Percentiles rank a stretch among this genome's conserved stretches.
phyloP scores from a whole-genome alignment of 2,888 invertebrate genomes.

The Torymus texanus region DNA sequence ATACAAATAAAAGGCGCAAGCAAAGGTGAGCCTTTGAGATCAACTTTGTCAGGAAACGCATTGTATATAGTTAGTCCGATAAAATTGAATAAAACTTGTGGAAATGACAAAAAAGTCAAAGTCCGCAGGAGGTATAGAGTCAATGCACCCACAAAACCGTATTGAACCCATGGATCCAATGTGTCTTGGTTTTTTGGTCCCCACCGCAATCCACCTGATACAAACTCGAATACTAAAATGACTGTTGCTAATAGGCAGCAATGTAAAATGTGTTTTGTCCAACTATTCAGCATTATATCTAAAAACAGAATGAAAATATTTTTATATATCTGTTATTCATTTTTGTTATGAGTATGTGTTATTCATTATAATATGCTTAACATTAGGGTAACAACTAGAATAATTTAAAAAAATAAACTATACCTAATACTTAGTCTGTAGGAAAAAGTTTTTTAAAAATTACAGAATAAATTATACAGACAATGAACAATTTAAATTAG shows the following conservation, averaged over 20 bases:
- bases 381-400: no score
- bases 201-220: conserved; percentile 69
- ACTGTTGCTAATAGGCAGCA: conserved; percentile 85
- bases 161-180: conserved; percentile 88
- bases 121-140: conserved; percentile 86
- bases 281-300: conserved; percentile 78
- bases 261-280: conserved; percentile 87
- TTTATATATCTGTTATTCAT: not conserved
- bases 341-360: no score
- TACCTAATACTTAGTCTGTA: no score
- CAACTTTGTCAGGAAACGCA: conserved; percentile 94
- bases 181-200: conserved; percentile 75
- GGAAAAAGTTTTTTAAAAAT: no score
- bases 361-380: not conserved
- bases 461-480: no score
- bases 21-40: conserved; percentile 91
- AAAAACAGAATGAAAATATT: conserved; percentile 40
- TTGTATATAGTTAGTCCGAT: conserved; percentile 92
- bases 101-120: conserved; percentile 89
- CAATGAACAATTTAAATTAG: no score
- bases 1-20: conserved; percentile 96
- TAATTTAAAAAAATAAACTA: no score
- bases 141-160: conserved; percentile 85
- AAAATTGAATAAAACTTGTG: conserved; percentile 92
- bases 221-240: conserved; percentile 83